These are phyloP conservation scores for Campylorhamphus procurvoides DNA, from an alignment of 2,113 vertebrate genomes.

Conservation along the genomic window DNA sequence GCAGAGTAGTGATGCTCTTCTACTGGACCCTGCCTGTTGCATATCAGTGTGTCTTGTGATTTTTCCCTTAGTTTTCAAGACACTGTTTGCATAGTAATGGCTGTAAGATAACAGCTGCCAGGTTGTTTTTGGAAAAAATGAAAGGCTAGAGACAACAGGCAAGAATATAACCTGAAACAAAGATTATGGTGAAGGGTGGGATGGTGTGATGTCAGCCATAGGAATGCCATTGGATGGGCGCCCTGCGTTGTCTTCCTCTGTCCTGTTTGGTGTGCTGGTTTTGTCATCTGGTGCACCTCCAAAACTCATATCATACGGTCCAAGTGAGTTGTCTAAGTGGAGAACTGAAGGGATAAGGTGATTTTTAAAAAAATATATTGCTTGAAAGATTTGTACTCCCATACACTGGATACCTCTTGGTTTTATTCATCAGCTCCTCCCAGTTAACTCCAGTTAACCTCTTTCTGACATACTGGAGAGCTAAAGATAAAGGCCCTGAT, in stretches of 20 bases:
- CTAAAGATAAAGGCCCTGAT: neutral
- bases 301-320: conserved; percentile 68
- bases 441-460: neutral
- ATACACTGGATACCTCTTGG: accelerated
- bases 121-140: neutral
- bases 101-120: neutral
- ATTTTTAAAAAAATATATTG: neutral
- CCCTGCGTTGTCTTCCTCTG: neutral
- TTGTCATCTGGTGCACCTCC: conserved; percentile 77
- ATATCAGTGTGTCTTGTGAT: neutral
- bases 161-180: neutral
- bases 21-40: neutral
- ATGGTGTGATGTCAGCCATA: conserved; percentile 58
- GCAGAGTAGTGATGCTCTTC: neutral
- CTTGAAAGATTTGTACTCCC: neutral
- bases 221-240: conserved; percentile 27
- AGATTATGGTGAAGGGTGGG: neutral
- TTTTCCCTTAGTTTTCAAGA: neutral
- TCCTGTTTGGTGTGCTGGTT: conserved; percentile 14
- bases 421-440: neutral
- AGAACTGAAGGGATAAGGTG: conserved; percentile 75
- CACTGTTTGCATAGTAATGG: neutral
- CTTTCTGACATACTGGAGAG: neutral
- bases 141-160: neutral
- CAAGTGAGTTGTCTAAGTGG: conserved; percentile 79